A percentile compares a stretch with the other conserved stretches of the same genome.
These are phyloP conservation scores for Eufriesea mexicana DNA, from an alignment of 1,140 invertebrate species.

Conservation along the genomic window DNA sequence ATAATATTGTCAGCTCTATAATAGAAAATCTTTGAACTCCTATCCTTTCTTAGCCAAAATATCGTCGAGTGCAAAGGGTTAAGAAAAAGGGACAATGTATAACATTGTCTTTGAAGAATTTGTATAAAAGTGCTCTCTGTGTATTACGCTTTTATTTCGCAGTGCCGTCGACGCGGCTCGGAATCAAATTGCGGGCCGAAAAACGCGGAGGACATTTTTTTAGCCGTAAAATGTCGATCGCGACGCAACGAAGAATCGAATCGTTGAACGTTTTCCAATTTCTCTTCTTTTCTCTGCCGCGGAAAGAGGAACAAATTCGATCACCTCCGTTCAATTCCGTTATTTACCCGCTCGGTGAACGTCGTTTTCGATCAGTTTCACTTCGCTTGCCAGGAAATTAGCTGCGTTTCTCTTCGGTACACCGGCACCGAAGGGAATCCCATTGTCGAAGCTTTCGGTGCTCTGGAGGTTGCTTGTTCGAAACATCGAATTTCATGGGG, in stretches of 20 bases:
- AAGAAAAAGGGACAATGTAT: no score
- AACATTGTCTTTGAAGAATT: no score
- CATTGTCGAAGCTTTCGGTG: conserved; percentile 10
- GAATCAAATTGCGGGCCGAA: conserved; percentile 14
- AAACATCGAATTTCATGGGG: conserved; percentile 22
- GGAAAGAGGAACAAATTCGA: conserved; percentile 44
- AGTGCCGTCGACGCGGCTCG: neutral
- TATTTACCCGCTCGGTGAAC: conserved; percentile 40
- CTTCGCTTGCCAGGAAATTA: conserved; percentile 46
- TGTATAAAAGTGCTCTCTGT: neutral
- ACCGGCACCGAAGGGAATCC: conserved; percentile 20
- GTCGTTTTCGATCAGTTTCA: conserved; percentile 51
- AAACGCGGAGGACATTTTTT: conserved; percentile 1
- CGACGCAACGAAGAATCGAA: conserved; percentile 16
- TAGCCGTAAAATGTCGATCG: neutral
- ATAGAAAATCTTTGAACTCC: no score
- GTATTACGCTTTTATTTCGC: conserved; percentile 3
- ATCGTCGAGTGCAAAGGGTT: no score
- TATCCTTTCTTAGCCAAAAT: no score
- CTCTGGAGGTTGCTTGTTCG: conserved; percentile 5
- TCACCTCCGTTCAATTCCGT: conserved; percentile 38
- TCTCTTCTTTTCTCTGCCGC: conserved; percentile 6
- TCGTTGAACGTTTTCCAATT: conserved; percentile 28
- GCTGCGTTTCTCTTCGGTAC: conserved; percentile 26
- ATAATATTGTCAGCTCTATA: no score